Conservation (phyloP, 2,797 vertebrate genomes). For the Sebastolobus altivelis region DNA sequence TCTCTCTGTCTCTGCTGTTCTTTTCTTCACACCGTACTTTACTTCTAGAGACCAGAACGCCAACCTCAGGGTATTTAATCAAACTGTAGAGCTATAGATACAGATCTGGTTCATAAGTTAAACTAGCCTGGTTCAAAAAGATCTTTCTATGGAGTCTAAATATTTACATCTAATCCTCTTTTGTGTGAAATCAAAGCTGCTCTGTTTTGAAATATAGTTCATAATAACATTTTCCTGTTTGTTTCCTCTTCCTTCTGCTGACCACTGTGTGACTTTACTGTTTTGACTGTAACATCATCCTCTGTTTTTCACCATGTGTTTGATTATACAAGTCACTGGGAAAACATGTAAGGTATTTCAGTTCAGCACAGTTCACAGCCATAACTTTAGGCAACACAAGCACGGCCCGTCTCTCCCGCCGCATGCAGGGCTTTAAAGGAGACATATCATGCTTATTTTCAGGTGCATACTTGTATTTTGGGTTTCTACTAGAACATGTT, state of each 20-base stretch:
- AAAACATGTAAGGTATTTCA: conserved; percentile 62
- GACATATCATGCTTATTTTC: too few species aligned
- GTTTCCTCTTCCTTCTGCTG: conserved; percentile 28
- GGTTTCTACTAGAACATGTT: too few species aligned
- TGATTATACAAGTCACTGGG: conserved; percentile 58
- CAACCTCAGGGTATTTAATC: conserved; percentile 45
- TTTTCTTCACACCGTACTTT: conserved; percentile 52
- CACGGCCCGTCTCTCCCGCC: neutral
- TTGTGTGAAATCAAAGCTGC: neutral
- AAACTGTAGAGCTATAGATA: conserved; percentile 36
- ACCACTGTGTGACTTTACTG: conserved; percentile 44
- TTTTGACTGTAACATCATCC: conserved; percentile 64
- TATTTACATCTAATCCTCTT: neutral
- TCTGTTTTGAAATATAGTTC: neutral
- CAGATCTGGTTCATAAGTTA: conserved; percentile 17
- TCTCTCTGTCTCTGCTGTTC: conserved; percentile 24
- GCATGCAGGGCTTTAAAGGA: conserved; percentile 19
- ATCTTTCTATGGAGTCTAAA: neutral
- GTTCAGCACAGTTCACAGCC: conserved; percentile 44
- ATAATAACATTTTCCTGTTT: conserved; percentile 18
- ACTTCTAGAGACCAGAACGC: conserved; percentile 23
- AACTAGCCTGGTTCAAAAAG: neutral
- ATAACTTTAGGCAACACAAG: conserved; percentile 10
- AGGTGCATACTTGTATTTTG: too few species aligned
- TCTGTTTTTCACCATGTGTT: conserved; percentile 52